A percentile compares a stretch with the other conserved stretches of the same genome.
phyloP scores from a whole-genome alignment of 2,797 vertebrate species.

The Sebastolobus altivelis region DNA sequence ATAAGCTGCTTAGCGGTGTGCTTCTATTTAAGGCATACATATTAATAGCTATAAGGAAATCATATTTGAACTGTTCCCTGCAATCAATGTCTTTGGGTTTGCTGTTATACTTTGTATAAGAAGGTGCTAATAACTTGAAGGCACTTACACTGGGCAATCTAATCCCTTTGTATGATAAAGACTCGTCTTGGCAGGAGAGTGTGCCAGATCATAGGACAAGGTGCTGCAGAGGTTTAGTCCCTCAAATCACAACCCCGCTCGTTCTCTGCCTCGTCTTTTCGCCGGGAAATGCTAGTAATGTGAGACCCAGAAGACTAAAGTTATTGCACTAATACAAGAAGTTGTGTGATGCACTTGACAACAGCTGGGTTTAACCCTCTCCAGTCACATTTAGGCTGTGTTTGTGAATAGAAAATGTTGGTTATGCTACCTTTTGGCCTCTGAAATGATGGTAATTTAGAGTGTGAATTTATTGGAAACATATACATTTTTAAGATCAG shows the following conservation, averaged over 20 bases:
- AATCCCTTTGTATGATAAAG: constrained; percentile 89
- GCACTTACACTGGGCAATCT: constrained; percentile 87
- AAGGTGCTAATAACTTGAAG: constrained; percentile 90
- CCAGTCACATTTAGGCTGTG: background rate
- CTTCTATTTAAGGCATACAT: constrained; percentile 94
- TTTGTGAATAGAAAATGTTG: background rate
- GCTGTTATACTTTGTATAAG: constrained; percentile 90
- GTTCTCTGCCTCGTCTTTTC: constrained; percentile 57
- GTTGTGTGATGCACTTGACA: constrained; percentile 61
- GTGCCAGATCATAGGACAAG: constrained; percentile 85
- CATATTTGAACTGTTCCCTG: constrained; percentile 91
- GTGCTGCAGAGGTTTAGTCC: constrained; percentile 82
- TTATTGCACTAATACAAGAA: constrained; percentile 62
- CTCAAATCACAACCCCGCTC: constrained; percentile 72
- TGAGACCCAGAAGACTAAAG: constrained; percentile 51
- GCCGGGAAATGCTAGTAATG: constrained; percentile 59
- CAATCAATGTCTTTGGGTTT: constrained; percentile 90
- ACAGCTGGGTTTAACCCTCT: constrained; percentile 50
- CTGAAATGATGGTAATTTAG: constrained; percentile 1
- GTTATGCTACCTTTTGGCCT: background rate
- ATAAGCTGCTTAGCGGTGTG: constrained; percentile 93
- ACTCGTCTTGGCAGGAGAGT: constrained; percentile 79
- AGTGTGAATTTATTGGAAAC: constrained; percentile 7
- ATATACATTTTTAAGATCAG: background rate
- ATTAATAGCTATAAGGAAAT: constrained; percentile 93